Percentiles rank a stretch among this genome's conserved stretches.
Conservation (phyloP, 2,113 vertebrate species). For the Brachyhypopomus occidentalis region DNA sequence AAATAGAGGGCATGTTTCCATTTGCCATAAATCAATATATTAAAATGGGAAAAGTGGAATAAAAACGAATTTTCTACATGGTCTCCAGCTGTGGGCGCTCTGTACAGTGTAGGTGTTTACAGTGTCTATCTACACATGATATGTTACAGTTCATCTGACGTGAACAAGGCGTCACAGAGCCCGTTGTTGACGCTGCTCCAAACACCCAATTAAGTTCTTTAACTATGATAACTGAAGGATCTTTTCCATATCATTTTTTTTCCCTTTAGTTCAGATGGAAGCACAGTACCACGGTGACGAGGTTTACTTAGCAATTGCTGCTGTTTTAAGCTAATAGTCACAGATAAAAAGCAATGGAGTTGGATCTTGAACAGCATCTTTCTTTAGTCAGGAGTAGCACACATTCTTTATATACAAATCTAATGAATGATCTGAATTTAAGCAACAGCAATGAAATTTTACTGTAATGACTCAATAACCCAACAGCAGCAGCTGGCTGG, state of each 20-base stretch:
- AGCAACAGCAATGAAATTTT: neutral
- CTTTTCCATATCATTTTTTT: slow-evolving; percentile 47
- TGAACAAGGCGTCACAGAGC: slow-evolving; percentile 71
- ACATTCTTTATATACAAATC: slow-evolving; percentile 15
- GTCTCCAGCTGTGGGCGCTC: slow-evolving; percentile 64
- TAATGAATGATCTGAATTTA: neutral
- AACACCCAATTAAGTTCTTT: slow-evolving; percentile 62
- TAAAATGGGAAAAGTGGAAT: slow-evolving; percentile 71
- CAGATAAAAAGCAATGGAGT: neutral
- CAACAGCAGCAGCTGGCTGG: neutral
- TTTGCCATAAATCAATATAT: slow-evolving; percentile 71
- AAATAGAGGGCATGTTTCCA: slow-evolving; percentile 57
- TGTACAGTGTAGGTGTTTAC: slow-evolving; percentile 70
- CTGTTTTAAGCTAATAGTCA: neutral
- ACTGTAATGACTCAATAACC: neutral
- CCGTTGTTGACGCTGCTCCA: slow-evolving; percentile 59
- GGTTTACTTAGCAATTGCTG: slow-evolving; percentile 41
- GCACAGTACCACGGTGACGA: slow-evolving; percentile 57
- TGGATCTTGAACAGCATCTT: neutral
- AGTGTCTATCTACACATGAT: slow-evolving; percentile 79
- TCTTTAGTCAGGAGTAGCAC: neutral
- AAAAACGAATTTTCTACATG: slow-evolving; percentile 73
- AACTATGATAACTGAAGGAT: slow-evolving; percentile 61
- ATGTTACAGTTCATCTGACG: slow-evolving; percentile 73
- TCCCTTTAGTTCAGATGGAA: slow-evolving; percentile 66